Percentiles rank a stretch among this genome's conserved stretches.
These are phyloP conservation scores for Martes martes DNA, from an alignment of 2,113 vertebrate genomes.

Conservation along the genomic window DNA sequence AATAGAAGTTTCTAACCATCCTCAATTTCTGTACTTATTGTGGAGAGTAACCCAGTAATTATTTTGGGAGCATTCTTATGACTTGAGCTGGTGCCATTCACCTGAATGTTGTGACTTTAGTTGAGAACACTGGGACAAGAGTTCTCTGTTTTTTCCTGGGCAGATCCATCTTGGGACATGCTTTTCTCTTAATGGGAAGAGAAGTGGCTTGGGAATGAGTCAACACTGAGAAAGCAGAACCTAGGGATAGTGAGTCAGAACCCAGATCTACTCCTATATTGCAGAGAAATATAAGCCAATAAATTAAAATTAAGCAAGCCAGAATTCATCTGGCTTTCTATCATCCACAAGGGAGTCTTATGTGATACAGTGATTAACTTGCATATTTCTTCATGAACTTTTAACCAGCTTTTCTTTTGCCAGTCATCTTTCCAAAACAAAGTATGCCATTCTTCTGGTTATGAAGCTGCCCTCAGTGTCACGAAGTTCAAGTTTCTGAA, in stretches of 20 bases:
- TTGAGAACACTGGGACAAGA: neutral
- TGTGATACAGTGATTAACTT: neutral
- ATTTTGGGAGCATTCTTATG: neutral
- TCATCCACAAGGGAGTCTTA: neutral
- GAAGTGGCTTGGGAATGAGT: neutral
- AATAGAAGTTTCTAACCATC: neutral
- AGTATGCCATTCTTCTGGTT: neutral
- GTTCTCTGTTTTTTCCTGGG: neutral
- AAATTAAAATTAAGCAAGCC: neutral
- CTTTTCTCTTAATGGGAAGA: neutral
- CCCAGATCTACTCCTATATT: neutral
- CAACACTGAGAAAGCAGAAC: neutral
- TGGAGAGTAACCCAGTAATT: neutral
- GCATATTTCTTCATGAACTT: neutral
- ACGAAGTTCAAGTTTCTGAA: neutral
- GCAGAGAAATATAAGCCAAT: neutral
- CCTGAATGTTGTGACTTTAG: neutral
- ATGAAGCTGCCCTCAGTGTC: neutral
- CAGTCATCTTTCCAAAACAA: neutral
- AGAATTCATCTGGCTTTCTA: neutral
- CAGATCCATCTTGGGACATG: neutral
- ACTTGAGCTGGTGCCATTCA: neutral
- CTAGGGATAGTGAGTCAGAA: neutral
- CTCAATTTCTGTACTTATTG: neutral
- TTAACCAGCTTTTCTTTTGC: neutral